Evolutionary conservation across 2,888 invertebrate genomes (phyloP), one percentile per base, ranked within the genome.

Genomic region (Nomada flava): DNA sequence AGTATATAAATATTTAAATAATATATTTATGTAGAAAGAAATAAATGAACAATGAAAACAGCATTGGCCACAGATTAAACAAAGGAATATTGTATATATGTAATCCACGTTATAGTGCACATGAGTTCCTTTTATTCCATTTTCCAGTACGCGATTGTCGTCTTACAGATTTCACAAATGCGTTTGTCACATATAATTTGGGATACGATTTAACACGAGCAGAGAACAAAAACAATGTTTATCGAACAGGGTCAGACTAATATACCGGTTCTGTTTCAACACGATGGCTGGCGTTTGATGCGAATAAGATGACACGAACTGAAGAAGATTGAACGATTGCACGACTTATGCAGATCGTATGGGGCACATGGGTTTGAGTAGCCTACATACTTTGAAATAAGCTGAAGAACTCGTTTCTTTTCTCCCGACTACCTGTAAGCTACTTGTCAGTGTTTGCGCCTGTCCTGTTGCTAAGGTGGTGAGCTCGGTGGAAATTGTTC

Each of bases 291-390:
- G 59, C 18, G 44, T 52, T 47, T 9, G 29, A 62, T 29, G 13
- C 23, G n/a, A 63, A 60, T 53, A 69, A 55, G 42, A 26, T 47
- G 71, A 52, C 50, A 42, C 23, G 64, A 60, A 47, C 11, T 20
- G 57, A 13, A 76, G 63, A 76, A 79, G 26, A n/a, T 26, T n/a
- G 70, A 36, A 57, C 42, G 26, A 50, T 62, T 63, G 53, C 55
- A 63, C 69, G 52, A 36, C 69, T 55, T 69, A 63, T 63, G 69
- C 63, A 62, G 68, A 69, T 76, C 53, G 15, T 29, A 36, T 36
- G 50, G 15, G 60, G 50, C 59, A 23, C 60, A 23, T 20, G 50
- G 60, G 50, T 62, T 52, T 52, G 50, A 60, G 36, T 50, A 60
- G 50, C 36, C 36, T 36, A 36, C 9, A 18, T 10, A 50, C 64